Base-by-base conservation (phyloP, 2,797 vertebrate genomes). In the Chromis chromis region DNA sequence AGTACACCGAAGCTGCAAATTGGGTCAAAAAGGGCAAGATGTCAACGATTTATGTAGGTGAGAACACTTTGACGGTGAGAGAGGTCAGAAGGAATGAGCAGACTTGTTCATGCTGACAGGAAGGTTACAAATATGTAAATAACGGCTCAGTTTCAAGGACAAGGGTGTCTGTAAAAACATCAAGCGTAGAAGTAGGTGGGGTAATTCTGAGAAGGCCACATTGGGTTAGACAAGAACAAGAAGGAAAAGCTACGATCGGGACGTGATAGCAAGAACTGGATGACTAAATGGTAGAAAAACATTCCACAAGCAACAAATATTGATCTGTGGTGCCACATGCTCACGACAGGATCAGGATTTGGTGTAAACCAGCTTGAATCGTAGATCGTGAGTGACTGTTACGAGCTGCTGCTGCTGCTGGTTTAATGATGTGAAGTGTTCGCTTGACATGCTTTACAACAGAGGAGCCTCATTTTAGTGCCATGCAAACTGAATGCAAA, bases 351-450 rank as follows among this genome's bases (percentile, higher is more conserved):
- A 66, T 58, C 57, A 55, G 22, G 42, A 62, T 62, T 56, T 53
- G 24, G 44, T 9, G 17, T n/a, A 28, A 67, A 73, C 55, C 25
- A 46, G 50, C 60, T 65, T 62, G 63, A 64, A 53, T 70, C 46
- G 16, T 52, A 33, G 53, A 56, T 67, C 31, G n/a, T 40, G 64
- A 65, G 60, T 78, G 62, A 69, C 56, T 40, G 25, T 59, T 44
- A 50, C 65, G 65, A 78, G 74, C 74, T 77, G 49, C 58, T 65
- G 28, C 63, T 65, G 46, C 60, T 65, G 28, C 64, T 63, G 63
- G 44, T 66, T 54, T 67, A 70, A 39, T 40, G 58, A 69, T 22
- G 13, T 31, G 17, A 10, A 46, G 2, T 22, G 17, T 52, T 46
- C 12, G 25, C 49, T 19, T 56, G 50, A 52, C 50, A 24, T 50